Percentiles rank a stretch among this genome's conserved stretches.
Evolutionary conservation across 2,113 vertebrate species (phyloP).

Genomic region (Myiozetetes cayanensis): DNA sequence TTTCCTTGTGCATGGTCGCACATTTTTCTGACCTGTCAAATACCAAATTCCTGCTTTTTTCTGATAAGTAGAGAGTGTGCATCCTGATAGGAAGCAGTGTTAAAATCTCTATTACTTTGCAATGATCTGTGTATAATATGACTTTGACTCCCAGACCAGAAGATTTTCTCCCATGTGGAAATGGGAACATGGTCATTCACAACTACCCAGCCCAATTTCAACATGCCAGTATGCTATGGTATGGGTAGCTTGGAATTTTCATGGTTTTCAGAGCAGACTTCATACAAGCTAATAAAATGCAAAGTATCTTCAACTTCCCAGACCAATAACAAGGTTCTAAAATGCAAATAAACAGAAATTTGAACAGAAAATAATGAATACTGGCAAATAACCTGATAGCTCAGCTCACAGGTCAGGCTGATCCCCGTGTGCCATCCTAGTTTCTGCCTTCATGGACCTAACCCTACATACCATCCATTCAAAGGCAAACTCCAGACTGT

Average conservation of each 20-base stretch:
- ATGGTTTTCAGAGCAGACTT: background rate
- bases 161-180: background rate
- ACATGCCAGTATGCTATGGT: background rate
- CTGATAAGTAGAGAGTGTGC: background rate
- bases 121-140: background rate
- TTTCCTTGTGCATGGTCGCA: background rate
- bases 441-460: background rate
- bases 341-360: background rate
- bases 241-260: background rate
- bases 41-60: constrained; percentile 28
- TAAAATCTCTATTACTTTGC: constrained; percentile 33
- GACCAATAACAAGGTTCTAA: background rate
- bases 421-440: background rate
- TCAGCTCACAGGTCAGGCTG: background rate
- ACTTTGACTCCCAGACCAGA: background rate
- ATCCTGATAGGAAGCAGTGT: background rate
- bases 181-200: background rate
- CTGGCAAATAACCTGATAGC: background rate
- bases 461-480: accelerated
- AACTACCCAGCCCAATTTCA: background rate
- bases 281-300: background rate
- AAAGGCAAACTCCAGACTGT: background rate
- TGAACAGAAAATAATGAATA: background rate
- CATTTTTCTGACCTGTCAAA: constrained; percentile 27
- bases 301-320: background rate